These are phyloP conservation scores for Machaerirhynchus nigripectus DNA, from an alignment of 2,113 vertebrate species.

Conservation along the genomic window DNA sequence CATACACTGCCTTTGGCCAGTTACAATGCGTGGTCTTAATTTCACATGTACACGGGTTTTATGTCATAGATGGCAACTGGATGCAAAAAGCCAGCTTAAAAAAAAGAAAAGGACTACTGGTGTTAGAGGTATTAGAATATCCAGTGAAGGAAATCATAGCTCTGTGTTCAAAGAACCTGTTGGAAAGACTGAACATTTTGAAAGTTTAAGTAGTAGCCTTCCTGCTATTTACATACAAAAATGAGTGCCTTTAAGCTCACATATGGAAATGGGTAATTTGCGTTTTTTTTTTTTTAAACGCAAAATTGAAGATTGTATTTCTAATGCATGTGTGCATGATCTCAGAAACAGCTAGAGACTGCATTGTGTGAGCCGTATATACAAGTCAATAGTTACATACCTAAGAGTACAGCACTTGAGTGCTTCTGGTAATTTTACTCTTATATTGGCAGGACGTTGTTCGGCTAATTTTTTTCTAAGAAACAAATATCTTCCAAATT, in stretches of 20 bases:
- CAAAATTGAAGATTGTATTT: background rate
- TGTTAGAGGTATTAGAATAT: background rate
- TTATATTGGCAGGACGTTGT: background rate
- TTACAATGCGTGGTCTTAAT: background rate
- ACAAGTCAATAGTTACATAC: background rate
- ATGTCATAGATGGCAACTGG: background rate
- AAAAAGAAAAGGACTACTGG: background rate
- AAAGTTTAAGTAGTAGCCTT: background rate
- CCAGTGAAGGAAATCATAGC: background rate
- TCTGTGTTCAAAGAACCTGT: background rate
- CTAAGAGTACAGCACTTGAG: background rate
- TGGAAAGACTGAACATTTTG: background rate
- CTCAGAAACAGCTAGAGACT: background rate
- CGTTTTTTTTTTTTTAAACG: background rate
- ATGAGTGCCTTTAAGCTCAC: background rate
- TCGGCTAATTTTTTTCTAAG: background rate
- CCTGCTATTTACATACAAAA: background rate
- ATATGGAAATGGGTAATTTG: background rate
- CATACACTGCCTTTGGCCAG: background rate
- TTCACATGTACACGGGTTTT: background rate
- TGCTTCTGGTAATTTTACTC: background rate
- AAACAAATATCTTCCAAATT: background rate
- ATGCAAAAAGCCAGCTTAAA: background rate
- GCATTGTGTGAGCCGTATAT: background rate
- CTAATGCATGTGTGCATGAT: background rate